Conservation (phyloP, 2,797 vertebrate species). For the Eupleurogrammus muticus region DNA sequence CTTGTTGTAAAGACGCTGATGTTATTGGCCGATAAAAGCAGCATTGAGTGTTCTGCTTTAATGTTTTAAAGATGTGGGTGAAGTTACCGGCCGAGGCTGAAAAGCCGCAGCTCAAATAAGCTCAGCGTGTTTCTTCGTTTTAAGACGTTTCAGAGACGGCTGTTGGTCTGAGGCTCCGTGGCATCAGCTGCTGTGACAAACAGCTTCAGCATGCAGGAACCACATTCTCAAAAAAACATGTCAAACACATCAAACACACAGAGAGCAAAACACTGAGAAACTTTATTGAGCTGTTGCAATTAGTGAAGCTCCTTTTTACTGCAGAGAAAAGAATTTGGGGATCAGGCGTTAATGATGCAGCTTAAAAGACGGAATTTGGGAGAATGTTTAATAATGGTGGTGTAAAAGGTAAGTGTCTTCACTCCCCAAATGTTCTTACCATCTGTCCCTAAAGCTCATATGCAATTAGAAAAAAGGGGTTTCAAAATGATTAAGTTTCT, state of each 20-base stretch:
- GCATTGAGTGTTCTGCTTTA: conserved; percentile 4
- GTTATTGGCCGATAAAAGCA: conserved; percentile 33
- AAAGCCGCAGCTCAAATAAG: conserved; percentile 21
- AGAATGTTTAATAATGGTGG: not conserved
- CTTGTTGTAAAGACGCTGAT: conserved; percentile 21
- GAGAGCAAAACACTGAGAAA: not conserved
- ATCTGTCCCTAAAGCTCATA: no score
- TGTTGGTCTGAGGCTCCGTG: conserved; percentile 18
- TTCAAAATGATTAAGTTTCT: no score
- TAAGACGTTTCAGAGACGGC: conserved; percentile 21
- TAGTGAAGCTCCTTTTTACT: not conserved
- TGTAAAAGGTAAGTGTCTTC: no score
- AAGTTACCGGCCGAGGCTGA: conserved; percentile 11
- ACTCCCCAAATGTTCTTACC: no score
- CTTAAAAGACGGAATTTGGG: not conserved
- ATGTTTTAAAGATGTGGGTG: conserved; percentile 48
- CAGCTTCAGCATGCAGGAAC: not conserved
- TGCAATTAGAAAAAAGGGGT: no score
- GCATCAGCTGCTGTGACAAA: not conserved
- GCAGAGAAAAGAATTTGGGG: not conserved
- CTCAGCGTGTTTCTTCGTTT: conserved; percentile 24
- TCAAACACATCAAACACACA: not conserved
- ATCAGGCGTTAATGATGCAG: not conserved
- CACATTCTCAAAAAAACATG: not conserved
- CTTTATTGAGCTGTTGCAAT: not conserved